Percentiles rank a stretch among this genome's conserved stretches.
Evolutionary conservation across 92 coral and sea anemone species (phyloP).

Genomic region (Paragorgia papillata): DNA sequence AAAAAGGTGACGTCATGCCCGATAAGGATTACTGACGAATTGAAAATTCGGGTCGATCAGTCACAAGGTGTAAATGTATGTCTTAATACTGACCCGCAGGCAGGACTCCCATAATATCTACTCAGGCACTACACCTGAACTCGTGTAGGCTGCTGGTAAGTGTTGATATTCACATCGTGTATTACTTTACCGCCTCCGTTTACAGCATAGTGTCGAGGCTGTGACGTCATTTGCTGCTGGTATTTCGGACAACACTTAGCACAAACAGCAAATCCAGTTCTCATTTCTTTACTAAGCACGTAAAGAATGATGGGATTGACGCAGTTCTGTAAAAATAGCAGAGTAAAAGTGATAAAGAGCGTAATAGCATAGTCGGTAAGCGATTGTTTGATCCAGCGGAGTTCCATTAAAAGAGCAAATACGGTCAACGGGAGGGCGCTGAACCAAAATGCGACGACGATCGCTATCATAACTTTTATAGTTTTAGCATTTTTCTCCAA

Average conservation of each 20-base stretch:
- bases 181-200: too few species aligned
- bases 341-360: neutral
- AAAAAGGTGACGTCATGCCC: too few species aligned
- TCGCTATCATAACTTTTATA: constrained; percentile 28
- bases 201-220: neutral
- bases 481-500: constrained; percentile 29
- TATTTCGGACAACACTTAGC: neutral
- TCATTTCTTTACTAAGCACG: constrained; percentile 30
- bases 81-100: too few species aligned
- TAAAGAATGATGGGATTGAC: constrained; percentile 27
- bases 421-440: constrained; percentile 27
- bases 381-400: neutral
- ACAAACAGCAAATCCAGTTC: constrained; percentile 22
- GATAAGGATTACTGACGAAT: too few species aligned
- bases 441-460: constrained; percentile 38
- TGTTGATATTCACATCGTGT: too few species aligned
- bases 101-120: too few species aligned
- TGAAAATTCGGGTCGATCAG: too few species aligned
- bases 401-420: constrained; percentile 6
- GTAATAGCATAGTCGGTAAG: neutral
- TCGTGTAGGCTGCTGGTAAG: too few species aligned
- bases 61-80: too few species aligned
- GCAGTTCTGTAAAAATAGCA: constrained; percentile 30
- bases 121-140: too few species aligned
- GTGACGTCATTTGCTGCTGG: neutral